Percentiles rank a stretch among this genome's conserved stretches.
Evolutionary conservation across 2,113 vertebrate species (phyloP).

Genomic region (Pangasianodon hypophthalmus): DNA sequence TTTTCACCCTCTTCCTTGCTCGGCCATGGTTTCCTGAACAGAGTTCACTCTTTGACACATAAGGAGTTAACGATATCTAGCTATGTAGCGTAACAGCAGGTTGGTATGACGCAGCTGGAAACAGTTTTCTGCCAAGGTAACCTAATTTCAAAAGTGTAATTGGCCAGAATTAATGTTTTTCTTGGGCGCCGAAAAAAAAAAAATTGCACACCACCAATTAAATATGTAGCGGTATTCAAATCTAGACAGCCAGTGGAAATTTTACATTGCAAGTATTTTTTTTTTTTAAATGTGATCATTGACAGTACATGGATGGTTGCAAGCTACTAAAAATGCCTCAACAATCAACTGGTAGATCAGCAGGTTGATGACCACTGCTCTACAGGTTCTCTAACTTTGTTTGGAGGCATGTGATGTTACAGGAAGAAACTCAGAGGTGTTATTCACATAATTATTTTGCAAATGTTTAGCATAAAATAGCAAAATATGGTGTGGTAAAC

Average conservation of each 20-base stretch:
- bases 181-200: too few species aligned
- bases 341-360: neutral
- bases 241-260: neutral
- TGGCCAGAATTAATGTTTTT: too few species aligned
- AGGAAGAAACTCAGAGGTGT: neutral
- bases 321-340: neutral
- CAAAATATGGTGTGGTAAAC: neutral
- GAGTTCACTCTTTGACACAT: neutral
- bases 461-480: neutral
- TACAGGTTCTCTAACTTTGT: neutral
- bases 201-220: neutral
- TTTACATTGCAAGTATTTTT: too few species aligned
- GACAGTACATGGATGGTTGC: neutral
- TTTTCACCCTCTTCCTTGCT: neutral
- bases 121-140: too few species aligned
- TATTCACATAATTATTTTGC: neutral
- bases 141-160: neutral
- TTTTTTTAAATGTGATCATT: neutral
- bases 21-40: neutral
- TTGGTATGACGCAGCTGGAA: neutral
- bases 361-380: neutral
- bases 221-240: neutral
- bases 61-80: neutral
- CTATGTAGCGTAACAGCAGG: neutral
- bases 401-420: neutral